phyloP scores from a whole-genome alignment of 2,113 vertebrate genomes.

The Lonchura striata region DNA sequence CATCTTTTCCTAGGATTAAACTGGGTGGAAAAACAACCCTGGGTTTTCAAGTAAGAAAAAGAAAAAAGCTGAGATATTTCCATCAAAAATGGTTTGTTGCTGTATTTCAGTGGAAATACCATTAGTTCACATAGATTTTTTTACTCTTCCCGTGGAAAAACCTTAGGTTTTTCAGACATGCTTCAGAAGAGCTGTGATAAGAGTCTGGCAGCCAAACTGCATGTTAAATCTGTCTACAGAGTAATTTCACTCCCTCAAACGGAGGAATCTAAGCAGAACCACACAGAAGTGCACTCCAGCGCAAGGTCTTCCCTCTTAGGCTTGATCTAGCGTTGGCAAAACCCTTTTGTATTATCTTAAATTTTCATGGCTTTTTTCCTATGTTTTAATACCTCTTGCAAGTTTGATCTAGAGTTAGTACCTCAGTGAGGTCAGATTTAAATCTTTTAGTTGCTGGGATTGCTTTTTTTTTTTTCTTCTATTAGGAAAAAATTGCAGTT shows the following conservation, averaged over 20 bases:
- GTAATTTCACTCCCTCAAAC: background rate
- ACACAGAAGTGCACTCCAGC: background rate
- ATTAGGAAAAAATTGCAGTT: background rate
- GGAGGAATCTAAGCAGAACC: background rate
- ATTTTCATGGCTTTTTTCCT: background rate
- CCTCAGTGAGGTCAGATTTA: background rate
- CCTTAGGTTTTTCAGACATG: fast-evolving
- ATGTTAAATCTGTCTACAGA: background rate
- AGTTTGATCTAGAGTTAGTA: background rate
- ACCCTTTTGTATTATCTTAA: background rate
- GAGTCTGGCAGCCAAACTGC: background rate
- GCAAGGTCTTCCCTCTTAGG: background rate
- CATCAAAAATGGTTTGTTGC: background rate
- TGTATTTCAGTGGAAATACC: background rate
- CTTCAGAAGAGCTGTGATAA: background rate
- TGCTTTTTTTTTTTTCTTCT: background rate
- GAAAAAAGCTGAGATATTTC: background rate
- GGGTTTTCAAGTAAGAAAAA: background rate
- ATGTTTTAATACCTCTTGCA: background rate
- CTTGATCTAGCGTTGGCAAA: background rate
- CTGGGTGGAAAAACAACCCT: fast-evolving
- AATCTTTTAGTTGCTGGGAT: background rate
- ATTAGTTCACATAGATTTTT: background rate
- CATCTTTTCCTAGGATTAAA: background rate
- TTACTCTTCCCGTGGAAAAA: background rate